Evolutionary conservation across 1,140 invertebrate genomes (phyloP).

Genomic region (Temnothorax curvispinosus): DNA sequence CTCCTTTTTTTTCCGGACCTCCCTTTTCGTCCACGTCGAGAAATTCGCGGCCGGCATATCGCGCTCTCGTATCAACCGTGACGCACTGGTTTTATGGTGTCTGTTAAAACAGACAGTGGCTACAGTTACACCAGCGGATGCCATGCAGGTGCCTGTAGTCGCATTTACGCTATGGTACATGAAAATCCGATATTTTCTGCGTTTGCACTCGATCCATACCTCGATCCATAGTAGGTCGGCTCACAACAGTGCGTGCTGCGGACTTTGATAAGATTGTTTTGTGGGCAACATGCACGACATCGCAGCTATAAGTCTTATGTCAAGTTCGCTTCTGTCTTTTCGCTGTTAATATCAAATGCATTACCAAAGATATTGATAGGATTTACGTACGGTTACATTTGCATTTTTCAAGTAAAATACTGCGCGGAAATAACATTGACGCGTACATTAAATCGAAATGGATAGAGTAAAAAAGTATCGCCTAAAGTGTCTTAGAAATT

Average conservation of each 20-base stretch:
- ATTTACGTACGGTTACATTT: neutral
- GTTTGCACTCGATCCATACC: slow-evolving; percentile 19
- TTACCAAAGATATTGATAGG: neutral
- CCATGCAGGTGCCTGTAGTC: neutral
- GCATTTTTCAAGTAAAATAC: neutral
- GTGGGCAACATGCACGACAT: neutral
- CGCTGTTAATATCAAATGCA: neutral
- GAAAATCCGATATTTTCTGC: slow-evolving; percentile 20
- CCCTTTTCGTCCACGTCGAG: slow-evolving; percentile 52
- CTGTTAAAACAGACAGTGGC: slow-evolving; percentile 42
- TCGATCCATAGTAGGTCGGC: neutral
- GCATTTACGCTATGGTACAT: slow-evolving; percentile 34
- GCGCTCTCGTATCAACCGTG: neutral
- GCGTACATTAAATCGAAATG: neutral
- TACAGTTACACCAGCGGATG: slow-evolving; percentile 6
- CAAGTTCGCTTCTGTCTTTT: neutral
- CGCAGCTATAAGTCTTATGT: neutral
- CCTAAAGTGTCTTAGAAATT: neutral
- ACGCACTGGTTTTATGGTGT: slow-evolving; percentile 50
- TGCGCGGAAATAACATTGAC: neutral
- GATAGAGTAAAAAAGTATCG: neutral
- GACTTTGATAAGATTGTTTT: slow-evolving; percentile 27
- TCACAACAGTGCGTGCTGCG: neutral
- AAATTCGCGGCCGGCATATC: slow-evolving; percentile 60
- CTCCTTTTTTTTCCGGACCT: neutral